Conservation (phyloP, 23 tunicate genomes). For the Halocynthia roretzi region DNA sequence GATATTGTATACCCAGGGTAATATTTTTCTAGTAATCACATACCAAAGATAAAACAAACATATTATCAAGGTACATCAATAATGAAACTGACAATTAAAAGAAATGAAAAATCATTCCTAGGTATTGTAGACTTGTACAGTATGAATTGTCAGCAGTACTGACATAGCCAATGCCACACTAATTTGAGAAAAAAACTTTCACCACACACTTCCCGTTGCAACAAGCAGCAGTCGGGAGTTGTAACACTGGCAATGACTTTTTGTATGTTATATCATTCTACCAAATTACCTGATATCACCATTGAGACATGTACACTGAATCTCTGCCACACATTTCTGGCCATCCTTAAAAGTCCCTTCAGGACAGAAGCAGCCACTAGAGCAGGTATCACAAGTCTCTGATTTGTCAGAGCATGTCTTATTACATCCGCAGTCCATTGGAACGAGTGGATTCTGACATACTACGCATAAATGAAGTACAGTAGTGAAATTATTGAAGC, state of each 20-base stretch:
- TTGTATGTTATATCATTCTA: background rate
- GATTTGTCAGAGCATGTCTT: slow-evolving; percentile 32
- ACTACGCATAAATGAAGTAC: slow-evolving; percentile 5
- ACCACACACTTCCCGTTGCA: background rate
- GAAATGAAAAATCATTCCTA: too few species aligned
- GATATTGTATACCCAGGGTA: too few species aligned
- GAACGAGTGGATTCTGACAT: slow-evolving; percentile 67
- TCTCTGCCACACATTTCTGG: slow-evolving; percentile 45
- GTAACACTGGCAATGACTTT: too few species aligned
- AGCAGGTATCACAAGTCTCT: slow-evolving; percentile 28
- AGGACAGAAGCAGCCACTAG: slow-evolving; percentile 80
- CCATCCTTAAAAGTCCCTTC: slow-evolving; percentile 64
- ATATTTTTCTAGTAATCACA: too few species aligned
- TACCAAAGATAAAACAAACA: too few species aligned
- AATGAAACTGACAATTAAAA: too few species aligned
- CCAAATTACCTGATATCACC: slow-evolving; percentile 47
- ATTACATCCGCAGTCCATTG: slow-evolving; percentile 77
- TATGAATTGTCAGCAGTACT: too few species aligned
- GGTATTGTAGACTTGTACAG: too few species aligned
- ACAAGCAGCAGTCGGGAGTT: too few species aligned
- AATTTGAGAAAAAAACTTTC: background rate
- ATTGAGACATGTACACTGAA: slow-evolving; percentile 50
- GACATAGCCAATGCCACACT: too few species aligned
- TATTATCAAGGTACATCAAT: too few species aligned
- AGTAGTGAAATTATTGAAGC: background rate